Conservation (phyloP, 2,888 invertebrate species). For the Lordiphosa fenestrarum region DNA sequence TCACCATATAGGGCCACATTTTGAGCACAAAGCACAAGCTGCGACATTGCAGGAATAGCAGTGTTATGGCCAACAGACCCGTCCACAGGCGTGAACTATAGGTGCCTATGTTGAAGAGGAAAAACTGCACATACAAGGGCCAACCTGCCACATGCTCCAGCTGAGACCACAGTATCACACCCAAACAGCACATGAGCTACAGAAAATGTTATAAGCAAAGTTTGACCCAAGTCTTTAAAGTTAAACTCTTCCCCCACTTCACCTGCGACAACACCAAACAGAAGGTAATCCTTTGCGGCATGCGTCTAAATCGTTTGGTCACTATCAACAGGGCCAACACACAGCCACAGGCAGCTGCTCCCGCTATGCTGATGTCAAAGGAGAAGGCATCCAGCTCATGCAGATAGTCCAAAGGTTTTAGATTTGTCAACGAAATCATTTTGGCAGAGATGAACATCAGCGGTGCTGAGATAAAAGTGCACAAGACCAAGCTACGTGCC, state of each 20-base stretch:
- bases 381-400: constrained; percentile 89
- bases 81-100: constrained; percentile 93
- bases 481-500: constrained; percentile 96
- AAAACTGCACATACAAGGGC: constrained; percentile 87
- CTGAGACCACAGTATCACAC: constrained; percentile 88
- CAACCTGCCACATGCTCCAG: constrained; percentile 82
- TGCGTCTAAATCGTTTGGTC: constrained; percentile 87
- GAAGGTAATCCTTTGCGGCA: constrained; percentile 91
- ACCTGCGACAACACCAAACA: constrained; percentile 91
- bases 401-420: constrained; percentile 86
- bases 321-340: constrained; percentile 86
- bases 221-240: no score
- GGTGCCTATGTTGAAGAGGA: constrained; percentile 88
- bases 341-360: constrained; percentile 89
- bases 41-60: constrained; percentile 90
- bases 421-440: constrained; percentile 90
- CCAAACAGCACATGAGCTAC: constrained; percentile 85
- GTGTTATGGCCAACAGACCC: constrained; percentile 88
- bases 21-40: constrained; percentile 91
- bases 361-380: constrained; percentile 91
- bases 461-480: constrained; percentile 96
- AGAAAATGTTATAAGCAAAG: no score
- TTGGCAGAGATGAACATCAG: constrained; percentile 97
- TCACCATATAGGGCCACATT: constrained; percentile 86
- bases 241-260: constrained; percentile 28